A percentile compares a stretch with the other conserved stretches of the same genome.
Conservation (phyloP, 2,113 vertebrate species). For the Micromys minutus region DNA sequence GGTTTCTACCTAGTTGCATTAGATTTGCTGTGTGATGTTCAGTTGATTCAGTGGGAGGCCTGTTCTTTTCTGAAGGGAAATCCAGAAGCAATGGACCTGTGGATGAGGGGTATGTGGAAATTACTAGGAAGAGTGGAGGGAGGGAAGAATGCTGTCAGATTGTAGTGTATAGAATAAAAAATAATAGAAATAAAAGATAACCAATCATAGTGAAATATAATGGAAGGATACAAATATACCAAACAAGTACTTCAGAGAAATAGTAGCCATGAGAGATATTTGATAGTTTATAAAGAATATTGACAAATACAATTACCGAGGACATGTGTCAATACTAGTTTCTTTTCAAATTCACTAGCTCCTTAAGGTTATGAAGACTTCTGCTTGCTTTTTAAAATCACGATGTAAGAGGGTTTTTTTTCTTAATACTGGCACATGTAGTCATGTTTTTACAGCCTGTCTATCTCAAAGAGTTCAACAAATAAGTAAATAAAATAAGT, state of each 20-base stretch:
- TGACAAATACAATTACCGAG: not conserved
- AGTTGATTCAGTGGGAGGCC: not conserved
- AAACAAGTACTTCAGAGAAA: not conserved
- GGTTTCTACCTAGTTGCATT: not conserved
- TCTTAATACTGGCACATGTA: not conserved
- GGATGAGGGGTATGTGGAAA: not conserved
- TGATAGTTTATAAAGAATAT: not conserved
- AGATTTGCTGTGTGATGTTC: not conserved
- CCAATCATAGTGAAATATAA: not conserved
- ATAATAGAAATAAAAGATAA: not conserved
- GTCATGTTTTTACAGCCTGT: not conserved
- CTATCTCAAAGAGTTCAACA: not conserved
- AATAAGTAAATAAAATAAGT: not conserved
- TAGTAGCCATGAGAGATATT: not conserved
- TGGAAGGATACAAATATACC: accelerated
- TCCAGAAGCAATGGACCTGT: not conserved
- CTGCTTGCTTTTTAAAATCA: not conserved
- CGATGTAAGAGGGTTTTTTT: not conserved
- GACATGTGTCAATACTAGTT: not conserved
- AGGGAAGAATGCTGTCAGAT: not conserved
- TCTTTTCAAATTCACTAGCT: not conserved
- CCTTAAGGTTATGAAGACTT: not conserved
- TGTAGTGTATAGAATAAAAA: not conserved
- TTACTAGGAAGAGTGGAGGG: not conserved
- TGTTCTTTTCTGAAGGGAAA: not conserved